Evolutionary conservation across 1,140 invertebrate species (phyloP), one percentile per base, ranked within the genome.

Genomic region (Bombyx mandarina): DNA sequence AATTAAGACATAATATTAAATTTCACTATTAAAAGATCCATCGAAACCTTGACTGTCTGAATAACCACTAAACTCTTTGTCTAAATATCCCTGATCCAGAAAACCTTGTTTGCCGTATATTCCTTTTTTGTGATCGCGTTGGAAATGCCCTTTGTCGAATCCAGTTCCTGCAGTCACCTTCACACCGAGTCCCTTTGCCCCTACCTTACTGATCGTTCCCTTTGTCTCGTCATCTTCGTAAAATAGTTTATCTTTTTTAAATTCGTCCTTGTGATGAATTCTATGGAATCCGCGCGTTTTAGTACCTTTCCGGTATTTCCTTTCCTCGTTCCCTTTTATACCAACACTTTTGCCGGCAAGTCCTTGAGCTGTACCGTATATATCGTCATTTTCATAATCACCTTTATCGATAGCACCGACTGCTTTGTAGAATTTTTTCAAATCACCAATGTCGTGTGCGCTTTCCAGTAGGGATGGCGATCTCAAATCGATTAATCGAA

Each of bases 201-300:
- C 91, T 69, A 91, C 87, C 71, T 91, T 92, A 43, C 89, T 89
- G 60, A 90, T 90, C 62, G 90, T 79, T 12, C 92, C 92, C 57
- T 88, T 90, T 1, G 90, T 89, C 77, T 92, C 89, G 35, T 89
- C 88, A 55, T 93, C 90, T 72, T 93, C 92, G 72, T 93, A 93
- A 82, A 93, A 93, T 56, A 90, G 89, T 56, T 91, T 91, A 60
- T 93, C 90, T 73, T 94, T 93, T 69, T 93, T 91, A 73, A 91
- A 94, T 74, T 94, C 93, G 71, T 94, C 92, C 75, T 93, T 93
- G 65, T 90, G 92, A 60, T 92, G 91, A 6, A 93, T 89, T 65
- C 90, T 92, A 71, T 93, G 92, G 70, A 89, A 93, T 18, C 92
- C 93, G 42, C 86, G 90, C 1, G 91, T 92, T 73, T 92, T 92